Evolutionary conservation across 1,140 invertebrate genomes (phyloP), one percentile per base, ranked within the genome.

Genomic region (Zaprionus davidi): DNA sequence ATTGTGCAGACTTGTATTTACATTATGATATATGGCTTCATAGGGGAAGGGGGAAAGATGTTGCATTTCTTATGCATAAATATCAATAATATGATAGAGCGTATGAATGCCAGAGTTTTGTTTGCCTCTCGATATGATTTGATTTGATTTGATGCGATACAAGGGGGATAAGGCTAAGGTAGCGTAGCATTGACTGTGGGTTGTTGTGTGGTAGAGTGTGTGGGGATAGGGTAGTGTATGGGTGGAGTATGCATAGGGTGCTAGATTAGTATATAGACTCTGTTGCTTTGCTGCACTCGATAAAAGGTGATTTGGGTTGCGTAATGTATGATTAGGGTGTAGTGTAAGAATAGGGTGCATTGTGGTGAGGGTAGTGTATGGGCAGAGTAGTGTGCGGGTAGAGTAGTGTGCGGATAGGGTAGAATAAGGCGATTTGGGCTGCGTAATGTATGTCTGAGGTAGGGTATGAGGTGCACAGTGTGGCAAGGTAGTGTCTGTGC

Each of bases 111-210:
- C n/a, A 72, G 26, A 60, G 41, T 59, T 75, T 58, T 79, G 67
- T 76, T 71, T 76, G 65, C n/a, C 36, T 44, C 68, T 66, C 41
- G 69, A 72, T 31, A 66, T 66, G 74, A 75, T 75, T 78, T 76
- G 57, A 75, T 75, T 78, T 76, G 57, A 64, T 74, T 74, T 46
- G 59, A 76, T 71, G 24, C 22, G 11, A 53, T 56, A 11, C 13
- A 28, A 55, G 17, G 15, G n/a, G 36, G 9, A 5, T 28, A 55
- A 41, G 24, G 20, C 20, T 11, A 31, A 17, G 41, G 41, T 46
- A 46, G 41, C 6, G n/a, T 17, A 20, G 41, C 6, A n/a, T 17
- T 6, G 41, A 6, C 5, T 7, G 7, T 7, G 5, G 38, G 31
- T 36, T 12, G 34, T 20, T 20, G n/a, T 17, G 55, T 34, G 9